Base-by-base conservation (phyloP, 2,888 invertebrate species). In the Andrena camellia region DNA sequence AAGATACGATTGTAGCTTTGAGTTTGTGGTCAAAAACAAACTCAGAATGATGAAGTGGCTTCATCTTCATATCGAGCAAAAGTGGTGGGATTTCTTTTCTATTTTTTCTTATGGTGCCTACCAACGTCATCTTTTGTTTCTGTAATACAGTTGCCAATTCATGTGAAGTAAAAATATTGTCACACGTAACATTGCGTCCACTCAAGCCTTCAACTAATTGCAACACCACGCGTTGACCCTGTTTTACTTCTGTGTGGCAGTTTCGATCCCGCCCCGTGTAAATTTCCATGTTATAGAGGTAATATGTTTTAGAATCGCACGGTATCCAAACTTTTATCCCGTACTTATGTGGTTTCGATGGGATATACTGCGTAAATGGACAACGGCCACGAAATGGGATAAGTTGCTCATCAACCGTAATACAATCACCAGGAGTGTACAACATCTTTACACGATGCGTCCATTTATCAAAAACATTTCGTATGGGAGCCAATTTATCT, bases 81-180 rank as follows among this genome's bases (percentile, higher is more conserved):
- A 62, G 33, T 35, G n/a, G 62, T 17, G 33, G 62, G 33, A 62
- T 33, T 62, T 62, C 31, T 62, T 35, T 29, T 62, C 35, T 62
- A 62, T 62, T 62, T n/a, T n/a, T 35, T 35, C 62, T 33, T 35
- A 62, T 3, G n/a, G 33, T 62, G 33, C 33, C 3, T 62, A 35
- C 33, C 10, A 20, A 35, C 6, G 31, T 54, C n/a, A 20, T 54
- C 20, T 8, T 54, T 54, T 54, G n/a, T 54, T 54, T 59, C 17
- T 26, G 59, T 59, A 59, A 59, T 59, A 10, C 17, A 20, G 13
- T 59, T 59, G 59, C 59, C 29, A 59, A 20, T 59, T 10, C 20
- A 29, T 59, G 10, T 5, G 59, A 59, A 10, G 59, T 59, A 29
- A 59, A 59, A 20, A 59, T 29, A 29, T 59, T 59, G 26, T 59